These are phyloP conservation scores for Diachasma alloeum DNA, from an alignment of 1,140 invertebrate genomes.

Conservation along the genomic window DNA sequence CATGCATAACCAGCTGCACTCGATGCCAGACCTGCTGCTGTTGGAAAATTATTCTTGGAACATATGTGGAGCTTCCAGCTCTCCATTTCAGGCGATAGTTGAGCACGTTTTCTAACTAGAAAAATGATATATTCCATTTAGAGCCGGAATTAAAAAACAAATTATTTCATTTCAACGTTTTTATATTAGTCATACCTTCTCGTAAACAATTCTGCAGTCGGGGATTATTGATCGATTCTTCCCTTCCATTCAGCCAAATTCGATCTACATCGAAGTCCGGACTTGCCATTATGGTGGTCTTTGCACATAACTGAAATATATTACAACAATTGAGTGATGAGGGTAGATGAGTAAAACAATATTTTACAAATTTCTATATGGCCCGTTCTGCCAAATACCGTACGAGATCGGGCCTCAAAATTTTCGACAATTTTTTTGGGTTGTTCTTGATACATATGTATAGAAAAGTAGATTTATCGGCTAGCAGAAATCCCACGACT, in stretches of 20 bases:
- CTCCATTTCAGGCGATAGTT: conserved; percentile 55
- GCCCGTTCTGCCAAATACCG: too few relatives aligned
- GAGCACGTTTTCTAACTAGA: conserved; percentile 63
- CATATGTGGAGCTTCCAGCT: conserved; percentile 85
- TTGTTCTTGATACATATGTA: too few relatives aligned
- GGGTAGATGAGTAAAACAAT: too few relatives aligned
- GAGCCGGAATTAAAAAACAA: background rate
- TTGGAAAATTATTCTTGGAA: conserved; percentile 98
- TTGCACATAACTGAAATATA: conserved; percentile 80
- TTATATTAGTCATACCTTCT: conserved; percentile 70
- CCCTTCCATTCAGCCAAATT: conserved; percentile 90
- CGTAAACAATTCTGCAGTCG: conserved; percentile 81
- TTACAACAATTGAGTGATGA: too few relatives aligned
- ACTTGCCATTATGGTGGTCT: conserved; percentile 83
- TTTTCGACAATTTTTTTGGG: too few relatives aligned
- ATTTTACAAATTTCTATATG: too few relatives aligned
- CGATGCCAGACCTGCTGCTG: conserved; percentile 96
- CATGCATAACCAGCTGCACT: conserved; percentile 98
- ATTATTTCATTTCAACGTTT: background rate
- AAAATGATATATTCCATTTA: conserved; percentile 7
- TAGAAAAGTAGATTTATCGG: too few relatives aligned
- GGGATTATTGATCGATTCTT: conserved; percentile 77
- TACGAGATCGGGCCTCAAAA: too few relatives aligned
- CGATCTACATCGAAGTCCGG: conserved; percentile 77
- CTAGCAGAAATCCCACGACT: too few relatives aligned